Percentiles rank a stretch among this genome's conserved stretches.
These are phyloP conservation scores for Rhadina sibilatrix DNA, from an alignment of 2,113 vertebrate species.

Conservation along the genomic window DNA sequence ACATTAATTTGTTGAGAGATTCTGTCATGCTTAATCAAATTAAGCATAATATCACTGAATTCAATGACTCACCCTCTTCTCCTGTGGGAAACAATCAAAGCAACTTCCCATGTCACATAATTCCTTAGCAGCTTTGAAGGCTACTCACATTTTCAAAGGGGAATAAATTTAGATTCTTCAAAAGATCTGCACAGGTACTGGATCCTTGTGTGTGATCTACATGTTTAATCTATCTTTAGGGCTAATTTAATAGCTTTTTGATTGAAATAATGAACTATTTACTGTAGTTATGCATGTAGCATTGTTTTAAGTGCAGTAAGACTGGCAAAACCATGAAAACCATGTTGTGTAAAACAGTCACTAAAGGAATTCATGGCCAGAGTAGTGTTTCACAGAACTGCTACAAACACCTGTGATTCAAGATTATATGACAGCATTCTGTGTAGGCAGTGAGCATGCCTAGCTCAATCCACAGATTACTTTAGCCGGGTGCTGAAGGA, in stretches of 20 bases:
- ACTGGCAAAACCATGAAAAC: not conserved
- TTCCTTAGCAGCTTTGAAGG: not conserved
- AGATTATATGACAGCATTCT: not conserved
- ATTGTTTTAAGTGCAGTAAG: not conserved
- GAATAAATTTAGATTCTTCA: not conserved
- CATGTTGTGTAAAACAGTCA: not conserved
- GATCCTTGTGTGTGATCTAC: not conserved
- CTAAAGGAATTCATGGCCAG: not conserved
- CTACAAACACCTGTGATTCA: not conserved
- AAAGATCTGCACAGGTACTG: not conserved
- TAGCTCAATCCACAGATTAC: not conserved
- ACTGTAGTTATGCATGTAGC: not conserved
- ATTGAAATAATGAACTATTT: not conserved
- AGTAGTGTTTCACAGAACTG: not conserved
- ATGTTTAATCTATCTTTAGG: not conserved
- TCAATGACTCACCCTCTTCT: not conserved
- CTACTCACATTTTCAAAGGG: not conserved
- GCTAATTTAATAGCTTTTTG: not conserved
- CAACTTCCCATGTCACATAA: not conserved
- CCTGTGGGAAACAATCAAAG: slow-evolving; percentile 18
- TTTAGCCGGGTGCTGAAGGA: not conserved
- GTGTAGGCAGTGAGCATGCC: not conserved
- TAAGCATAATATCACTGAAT: not conserved
- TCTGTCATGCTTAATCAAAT: slow-evolving; percentile 32
- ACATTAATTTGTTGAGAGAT: slow-evolving; percentile 19